phyloP scores from a whole-genome alignment of 2,797 vertebrate species.

The Chlorospingus flavigularis region DNA sequence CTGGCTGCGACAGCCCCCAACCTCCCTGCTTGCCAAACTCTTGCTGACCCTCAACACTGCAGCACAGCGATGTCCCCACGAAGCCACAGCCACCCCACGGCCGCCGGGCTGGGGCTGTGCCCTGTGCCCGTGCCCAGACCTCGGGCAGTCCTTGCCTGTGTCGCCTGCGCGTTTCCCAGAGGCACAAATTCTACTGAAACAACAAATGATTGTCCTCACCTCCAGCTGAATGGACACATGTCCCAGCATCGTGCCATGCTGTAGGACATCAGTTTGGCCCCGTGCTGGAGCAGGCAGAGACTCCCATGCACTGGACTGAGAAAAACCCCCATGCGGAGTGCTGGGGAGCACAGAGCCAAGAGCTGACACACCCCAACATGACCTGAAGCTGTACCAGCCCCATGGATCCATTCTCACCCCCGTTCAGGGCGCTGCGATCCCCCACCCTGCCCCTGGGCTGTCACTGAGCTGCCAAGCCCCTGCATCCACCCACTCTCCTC shows the following conservation, averaged over 20 bases:
- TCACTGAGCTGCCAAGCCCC: neutral
- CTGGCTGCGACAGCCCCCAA: neutral
- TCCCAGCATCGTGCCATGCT: neutral
- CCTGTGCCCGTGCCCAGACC: accelerated
- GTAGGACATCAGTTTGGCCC: neutral
- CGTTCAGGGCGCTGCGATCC: neutral
- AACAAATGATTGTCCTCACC: neutral
- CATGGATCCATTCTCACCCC: neutral
- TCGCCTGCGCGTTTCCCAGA: neutral
- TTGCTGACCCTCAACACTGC: accelerated
- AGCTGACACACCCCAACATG: neutral
- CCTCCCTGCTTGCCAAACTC: neutral
- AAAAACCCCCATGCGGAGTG: neutral
- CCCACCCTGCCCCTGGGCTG: neutral
- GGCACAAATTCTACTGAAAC: neutral
- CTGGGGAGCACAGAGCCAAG: neutral
- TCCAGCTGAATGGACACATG: neutral
- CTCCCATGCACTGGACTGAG: neutral
- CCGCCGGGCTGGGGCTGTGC: accelerated
- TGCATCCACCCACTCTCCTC: neutral
- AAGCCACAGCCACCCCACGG: accelerated
- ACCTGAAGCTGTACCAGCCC: neutral
- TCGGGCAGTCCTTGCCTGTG: accelerated
- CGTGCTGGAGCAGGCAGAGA: neutral
- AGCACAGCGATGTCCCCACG: accelerated